phyloP scores from a whole-genome alignment of 2,888 invertebrate genomes.

The Agonopterix subpropinquella region DNA sequence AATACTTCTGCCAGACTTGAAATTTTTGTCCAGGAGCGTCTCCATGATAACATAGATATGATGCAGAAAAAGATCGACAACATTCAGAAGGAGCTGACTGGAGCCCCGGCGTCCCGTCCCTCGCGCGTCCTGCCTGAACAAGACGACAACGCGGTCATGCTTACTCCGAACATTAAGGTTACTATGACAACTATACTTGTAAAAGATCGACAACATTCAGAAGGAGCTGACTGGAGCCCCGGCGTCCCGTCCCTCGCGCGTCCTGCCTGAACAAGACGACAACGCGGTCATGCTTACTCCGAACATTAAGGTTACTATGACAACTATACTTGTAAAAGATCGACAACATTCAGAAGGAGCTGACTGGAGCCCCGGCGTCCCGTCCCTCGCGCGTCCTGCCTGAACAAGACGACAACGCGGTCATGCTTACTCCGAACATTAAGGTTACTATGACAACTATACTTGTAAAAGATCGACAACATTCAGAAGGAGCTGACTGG shows the following conservation, averaged over 20 bases:
- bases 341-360: too few species aligned
- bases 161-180: not conserved
- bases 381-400: conserved; percentile 11
- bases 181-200: not conserved
- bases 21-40: conserved; percentile 29
- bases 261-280: conserved; percentile 28
- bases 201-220: too few species aligned
- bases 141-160: conserved; percentile 35
- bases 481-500: not conserved
- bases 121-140: conserved; percentile 20
- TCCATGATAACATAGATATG: conserved; percentile 36
- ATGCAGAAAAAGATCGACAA: conserved; percentile 52
- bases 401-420: conserved; percentile 36
- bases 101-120: conserved; percentile 9
- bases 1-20: too few species aligned
- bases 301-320: not conserved
- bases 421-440: conserved; percentile 12
- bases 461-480: too few species aligned
- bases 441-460: not conserved
- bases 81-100: conserved; percentile 49
- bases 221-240: conserved; percentile 1
- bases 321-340: not conserved
- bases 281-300: conserved; percentile 26
- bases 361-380: conserved; percentile 5
- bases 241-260: conserved; percentile 9